Evolutionary conservation across 2,113 vertebrate genomes (phyloP).

Genomic region (Neofelis nebulosa): DNA sequence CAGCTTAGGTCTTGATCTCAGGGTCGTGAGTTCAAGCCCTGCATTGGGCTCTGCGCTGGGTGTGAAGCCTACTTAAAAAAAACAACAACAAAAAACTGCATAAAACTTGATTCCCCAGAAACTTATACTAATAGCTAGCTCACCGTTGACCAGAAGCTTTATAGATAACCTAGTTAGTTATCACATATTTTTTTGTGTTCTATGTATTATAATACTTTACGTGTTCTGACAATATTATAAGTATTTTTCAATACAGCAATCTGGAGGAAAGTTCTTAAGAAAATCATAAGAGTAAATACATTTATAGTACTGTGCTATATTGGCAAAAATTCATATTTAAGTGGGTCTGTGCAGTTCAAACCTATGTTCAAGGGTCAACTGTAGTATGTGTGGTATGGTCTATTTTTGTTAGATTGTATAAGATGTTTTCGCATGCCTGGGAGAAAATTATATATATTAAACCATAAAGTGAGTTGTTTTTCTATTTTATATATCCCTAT

Average conservation of each 20-base stretch:
- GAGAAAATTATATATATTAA: neutral
- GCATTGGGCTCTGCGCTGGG: too few species aligned
- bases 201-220: neutral
- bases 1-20: too few species aligned
- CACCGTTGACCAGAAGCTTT: neutral
- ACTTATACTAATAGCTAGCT: neutral
- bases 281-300: neutral
- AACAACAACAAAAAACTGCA: neutral
- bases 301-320: neutral
- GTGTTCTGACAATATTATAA: neutral
- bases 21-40: too few species aligned
- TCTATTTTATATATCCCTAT: neutral
- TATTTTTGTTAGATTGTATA: constrained; percentile 38
- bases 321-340: neutral
- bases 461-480: neutral
- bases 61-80: neutral
- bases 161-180: neutral
- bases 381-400: neutral
- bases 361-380: neutral
- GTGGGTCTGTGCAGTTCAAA: neutral
- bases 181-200: neutral
- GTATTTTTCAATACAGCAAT: neutral
- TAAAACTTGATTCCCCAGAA: neutral
- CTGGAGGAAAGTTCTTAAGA: neutral
- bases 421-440: neutral